Evolutionary conservation across 2,888 invertebrate genomes (phyloP).

Genomic region (Eupithecia subumbrata): DNA sequence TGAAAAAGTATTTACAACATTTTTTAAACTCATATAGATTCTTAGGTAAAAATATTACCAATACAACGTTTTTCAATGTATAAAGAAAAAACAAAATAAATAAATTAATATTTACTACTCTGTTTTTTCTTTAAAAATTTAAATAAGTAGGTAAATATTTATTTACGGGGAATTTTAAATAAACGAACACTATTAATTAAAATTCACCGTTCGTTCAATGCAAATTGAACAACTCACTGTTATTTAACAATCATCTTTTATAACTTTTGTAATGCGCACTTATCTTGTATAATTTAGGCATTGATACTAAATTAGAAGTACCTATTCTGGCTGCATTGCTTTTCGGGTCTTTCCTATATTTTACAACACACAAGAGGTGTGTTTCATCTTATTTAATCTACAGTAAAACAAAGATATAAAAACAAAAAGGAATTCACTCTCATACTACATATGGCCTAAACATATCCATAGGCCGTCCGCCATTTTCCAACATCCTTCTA

Average conservation of each 20-base stretch:
- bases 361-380: background rate
- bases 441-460: constrained; percentile 83
- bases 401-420: background rate
- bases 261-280: no score
- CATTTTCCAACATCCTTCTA: constrained; percentile 80
- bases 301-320: background rate
- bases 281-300: background rate
- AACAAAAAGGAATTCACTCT: constrained; percentile 66
- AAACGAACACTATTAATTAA: no score
- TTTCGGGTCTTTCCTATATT: background rate
- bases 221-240: background rate
- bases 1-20: no score
- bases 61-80: no score
- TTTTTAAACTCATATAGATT: no score
- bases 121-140: no score
- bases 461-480: constrained; percentile 75
- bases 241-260: background rate
- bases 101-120: no score
- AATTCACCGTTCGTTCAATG: background rate
- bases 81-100: no score
- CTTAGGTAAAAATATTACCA: no score
- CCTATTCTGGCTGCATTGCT: background rate
- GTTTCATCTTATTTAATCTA: background rate
- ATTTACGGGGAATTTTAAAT: no score
- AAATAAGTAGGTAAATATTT: no score